Conservation (phyloP, 2,113 vertebrate genomes). For the Eupsittula cactorum region DNA sequence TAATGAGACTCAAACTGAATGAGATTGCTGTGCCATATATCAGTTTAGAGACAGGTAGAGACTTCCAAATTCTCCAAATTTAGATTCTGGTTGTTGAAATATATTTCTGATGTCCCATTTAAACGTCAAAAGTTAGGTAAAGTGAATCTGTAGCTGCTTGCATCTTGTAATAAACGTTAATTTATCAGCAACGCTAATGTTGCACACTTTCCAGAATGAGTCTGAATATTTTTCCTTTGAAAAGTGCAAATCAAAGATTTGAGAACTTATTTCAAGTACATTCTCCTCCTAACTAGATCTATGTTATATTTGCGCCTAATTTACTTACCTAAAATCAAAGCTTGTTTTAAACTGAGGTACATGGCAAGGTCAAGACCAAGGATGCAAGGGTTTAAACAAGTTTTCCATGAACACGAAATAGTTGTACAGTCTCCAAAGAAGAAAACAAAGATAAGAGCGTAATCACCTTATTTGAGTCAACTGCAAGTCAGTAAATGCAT, state of each 20-base stretch:
- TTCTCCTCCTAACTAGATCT: not conserved
- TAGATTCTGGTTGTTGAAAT: not conserved
- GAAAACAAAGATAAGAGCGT: not conserved
- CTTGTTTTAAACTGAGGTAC: not conserved
- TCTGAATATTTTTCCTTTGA: not conserved
- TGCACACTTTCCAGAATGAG: not conserved
- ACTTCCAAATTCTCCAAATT: not conserved
- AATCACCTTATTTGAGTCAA: not conserved
- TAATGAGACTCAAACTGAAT: not conserved
- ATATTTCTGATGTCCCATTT: not conserved
- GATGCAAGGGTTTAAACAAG: not conserved
- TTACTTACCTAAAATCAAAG: not conserved
- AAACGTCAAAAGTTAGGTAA: not conserved
- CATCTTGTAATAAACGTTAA: not conserved
- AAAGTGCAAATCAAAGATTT: not conserved
- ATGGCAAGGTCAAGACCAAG: not conserved
- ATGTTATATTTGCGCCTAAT: not conserved
- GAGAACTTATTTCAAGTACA: not conserved
- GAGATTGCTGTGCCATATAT: not conserved
- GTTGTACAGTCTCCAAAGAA: not conserved
- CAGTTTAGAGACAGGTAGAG: not conserved
- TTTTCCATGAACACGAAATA: not conserved
- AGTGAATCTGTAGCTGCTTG: not conserved
- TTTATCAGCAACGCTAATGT: not conserved
- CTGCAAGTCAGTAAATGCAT: not conserved